These are phyloP conservation scores for Drosophila bunnanda DNA, from an alignment of 2,888 invertebrate species.

Conservation along the genomic window DNA sequence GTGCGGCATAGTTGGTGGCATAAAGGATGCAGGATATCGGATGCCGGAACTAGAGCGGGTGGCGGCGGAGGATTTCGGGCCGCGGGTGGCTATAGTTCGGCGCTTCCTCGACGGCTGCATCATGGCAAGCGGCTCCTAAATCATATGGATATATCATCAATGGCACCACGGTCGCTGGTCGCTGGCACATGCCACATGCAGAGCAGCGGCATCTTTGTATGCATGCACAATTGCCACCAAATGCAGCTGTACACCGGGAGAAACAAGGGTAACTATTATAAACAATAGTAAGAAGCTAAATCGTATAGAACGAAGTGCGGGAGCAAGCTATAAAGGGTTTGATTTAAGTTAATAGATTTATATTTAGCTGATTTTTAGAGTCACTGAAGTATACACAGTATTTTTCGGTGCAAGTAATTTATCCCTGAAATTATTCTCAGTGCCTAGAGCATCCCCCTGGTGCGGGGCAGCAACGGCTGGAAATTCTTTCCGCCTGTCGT, in stretches of 20 bases:
- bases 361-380: too few species aligned
- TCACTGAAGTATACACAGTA: neutral
- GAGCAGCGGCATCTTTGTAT: slow-evolving; percentile 37
- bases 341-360: neutral
- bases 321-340: neutral
- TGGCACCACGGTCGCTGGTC: slow-evolving; percentile 44
- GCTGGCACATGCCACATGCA: slow-evolving; percentile 45
- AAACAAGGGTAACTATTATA: neutral
- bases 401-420: neutral
- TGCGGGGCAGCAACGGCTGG: slow-evolving; percentile 29
- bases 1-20: slow-evolving; percentile 9
- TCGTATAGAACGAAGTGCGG: fast-evolving
- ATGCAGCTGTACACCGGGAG: slow-evolving; percentile 55
- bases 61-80: neutral
- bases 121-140: slow-evolving; percentile 35
- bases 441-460: slow-evolving; percentile 18
- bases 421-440: neutral
- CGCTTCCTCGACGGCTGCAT: slow-evolving; percentile 22
- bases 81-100: slow-evolving; percentile 23
- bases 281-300: neutral
- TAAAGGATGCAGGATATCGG: slow-evolving; percentile 24
- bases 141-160: slow-evolving; percentile 57
- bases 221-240: slow-evolving; percentile 53
- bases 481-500: slow-evolving; percentile 50
- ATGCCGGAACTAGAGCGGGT: slow-evolving; percentile 11